Evolutionary conservation across 2,888 invertebrate genomes (phyloP), one percentile per base, ranked within the genome.

Genomic region (Lasioglossum morio): DNA sequence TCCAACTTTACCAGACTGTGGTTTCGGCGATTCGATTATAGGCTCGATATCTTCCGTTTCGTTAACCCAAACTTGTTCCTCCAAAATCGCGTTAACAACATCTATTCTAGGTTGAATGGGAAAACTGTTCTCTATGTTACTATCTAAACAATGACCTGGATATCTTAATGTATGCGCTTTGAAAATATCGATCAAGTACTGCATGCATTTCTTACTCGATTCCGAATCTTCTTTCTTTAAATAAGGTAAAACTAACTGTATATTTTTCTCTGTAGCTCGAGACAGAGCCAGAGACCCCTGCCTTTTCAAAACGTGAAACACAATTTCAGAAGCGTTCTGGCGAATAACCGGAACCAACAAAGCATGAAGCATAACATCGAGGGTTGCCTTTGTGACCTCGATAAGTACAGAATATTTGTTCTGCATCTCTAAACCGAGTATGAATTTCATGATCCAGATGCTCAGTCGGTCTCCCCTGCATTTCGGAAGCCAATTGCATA

Each of bases 401-500:
- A 96, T 96, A 3, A 97, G 92, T 43, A 97, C 95, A 57, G 96
- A 95, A 87, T 95, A 96, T 40, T 96, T 96, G 40, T 96, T 95
- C 48, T 95, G 94, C 2, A 88, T 88, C 79, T 97, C 96, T 43
- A 98, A 94, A 0, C 96, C 97, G 88, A 96, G 96, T 91, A 98
- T 96, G 88, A 97, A 97, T 4, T 97, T 96, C 91, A 97, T 95
- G 2, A 97, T 96, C 96, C 98, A 97, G 16, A 96, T 95, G 43
- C 97, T 96, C 0, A 98, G 95, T 72, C 96, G 96, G 4, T 97
- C 96, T 0, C 97, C 97, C 85, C 96, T 96, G 96, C 97, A 97
- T 79, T 96, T 96, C 1, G 96, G 95, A 80, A 97, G 94, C 97
- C 98, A 98, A n/a, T 95, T 95, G 92, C 97, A 97, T 1, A 98